Conservation (phyloP, 1,140 invertebrate genomes). For the Pseudobourletiella spinata region DNA sequence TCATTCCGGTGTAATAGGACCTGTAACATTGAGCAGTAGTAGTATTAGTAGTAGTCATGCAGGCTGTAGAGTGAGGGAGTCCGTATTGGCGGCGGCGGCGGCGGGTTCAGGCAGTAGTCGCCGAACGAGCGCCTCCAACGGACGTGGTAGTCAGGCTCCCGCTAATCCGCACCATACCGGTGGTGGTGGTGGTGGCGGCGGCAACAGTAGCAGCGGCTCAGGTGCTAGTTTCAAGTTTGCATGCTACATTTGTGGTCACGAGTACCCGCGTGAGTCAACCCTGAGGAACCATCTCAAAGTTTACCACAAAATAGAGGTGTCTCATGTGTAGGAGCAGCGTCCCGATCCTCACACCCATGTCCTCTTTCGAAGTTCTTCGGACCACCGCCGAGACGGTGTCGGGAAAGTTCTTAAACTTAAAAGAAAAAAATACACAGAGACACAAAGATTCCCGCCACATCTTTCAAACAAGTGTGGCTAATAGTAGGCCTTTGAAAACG, state of each 20-base stretch:
- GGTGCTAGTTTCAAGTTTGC: slow-evolving; percentile 28
- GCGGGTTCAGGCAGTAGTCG: neutral
- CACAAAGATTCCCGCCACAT: too few relatives aligned
- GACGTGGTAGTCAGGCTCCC: neutral
- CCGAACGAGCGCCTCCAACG: neutral
- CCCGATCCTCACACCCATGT: too few relatives aligned
- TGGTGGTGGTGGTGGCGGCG: slow-evolving; percentile 10
- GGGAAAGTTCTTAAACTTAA: too few relatives aligned
- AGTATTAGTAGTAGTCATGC: neutral
- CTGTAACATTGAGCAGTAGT: too few relatives aligned
- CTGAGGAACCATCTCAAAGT: slow-evolving; percentile 34
- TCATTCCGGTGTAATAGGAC: too few relatives aligned
- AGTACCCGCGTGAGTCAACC: slow-evolving; percentile 32
- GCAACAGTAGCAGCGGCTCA: slow-evolving; percentile 11
- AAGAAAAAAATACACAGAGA: too few relatives aligned
- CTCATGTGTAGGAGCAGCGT: too few relatives aligned
- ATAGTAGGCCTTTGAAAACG: too few relatives aligned
- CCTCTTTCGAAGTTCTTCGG: too few relatives aligned
- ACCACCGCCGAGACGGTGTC: too few relatives aligned
- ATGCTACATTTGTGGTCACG: slow-evolving; percentile 32
- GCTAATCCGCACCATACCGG: neutral
- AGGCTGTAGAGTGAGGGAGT: too few relatives aligned
- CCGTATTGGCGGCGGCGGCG: neutral
- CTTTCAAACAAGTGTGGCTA: too few relatives aligned
- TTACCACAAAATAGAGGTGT: slow-evolving; percentile 31